phyloP scores from a whole-genome alignment of 2,113 vertebrate genomes.

The Plestiodon gilberti region DNA sequence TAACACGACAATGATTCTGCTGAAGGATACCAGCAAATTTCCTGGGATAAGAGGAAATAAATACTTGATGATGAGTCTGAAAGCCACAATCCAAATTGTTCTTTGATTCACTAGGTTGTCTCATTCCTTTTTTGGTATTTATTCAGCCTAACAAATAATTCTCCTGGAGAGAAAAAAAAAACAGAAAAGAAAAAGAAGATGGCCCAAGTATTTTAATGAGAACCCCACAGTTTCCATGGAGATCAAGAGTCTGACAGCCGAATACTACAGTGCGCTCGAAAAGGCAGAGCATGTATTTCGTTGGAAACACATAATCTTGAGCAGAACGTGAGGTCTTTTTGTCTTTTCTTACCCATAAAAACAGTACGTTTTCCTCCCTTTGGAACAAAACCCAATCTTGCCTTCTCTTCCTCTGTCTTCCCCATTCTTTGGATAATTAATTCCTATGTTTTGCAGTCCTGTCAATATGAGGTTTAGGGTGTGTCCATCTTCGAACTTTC shows the following conservation, averaged over 20 bases:
- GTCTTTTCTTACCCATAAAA: slow-evolving; percentile 23
- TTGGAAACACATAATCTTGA: slow-evolving; percentile 14
- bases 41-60: slow-evolving; percentile 68
- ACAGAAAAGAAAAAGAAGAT: slow-evolving; percentile 25
- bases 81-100: slow-evolving; percentile 64
- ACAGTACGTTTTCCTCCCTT: not conserved
- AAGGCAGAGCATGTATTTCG: slow-evolving; percentile 33
- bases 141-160: slow-evolving; percentile 62
- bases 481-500: not conserved
- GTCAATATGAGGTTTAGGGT: not conserved
- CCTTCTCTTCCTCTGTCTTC: not conserved
- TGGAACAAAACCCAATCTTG: not conserved
- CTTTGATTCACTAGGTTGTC: slow-evolving; percentile 55
- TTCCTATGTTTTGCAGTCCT: not conserved
- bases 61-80: slow-evolving; percentile 57
- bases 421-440: not conserved
- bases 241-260: slow-evolving; percentile 46
- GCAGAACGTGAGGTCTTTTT: not conserved
- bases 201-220: slow-evolving; percentile 68
- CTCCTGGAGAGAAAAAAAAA: slow-evolving; percentile 48
- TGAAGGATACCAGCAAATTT: slow-evolving; percentile 52
- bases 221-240: slow-evolving; percentile 59
- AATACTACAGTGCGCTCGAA: slow-evolving; percentile 59
- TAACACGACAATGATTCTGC: slow-evolving; percentile 49
- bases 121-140: slow-evolving; percentile 44